Percentiles rank a stretch among this genome's conserved stretches.
Evolutionary conservation across 2,113 vertebrate species (phyloP).

Genomic region (Clarias batrachus): DNA sequence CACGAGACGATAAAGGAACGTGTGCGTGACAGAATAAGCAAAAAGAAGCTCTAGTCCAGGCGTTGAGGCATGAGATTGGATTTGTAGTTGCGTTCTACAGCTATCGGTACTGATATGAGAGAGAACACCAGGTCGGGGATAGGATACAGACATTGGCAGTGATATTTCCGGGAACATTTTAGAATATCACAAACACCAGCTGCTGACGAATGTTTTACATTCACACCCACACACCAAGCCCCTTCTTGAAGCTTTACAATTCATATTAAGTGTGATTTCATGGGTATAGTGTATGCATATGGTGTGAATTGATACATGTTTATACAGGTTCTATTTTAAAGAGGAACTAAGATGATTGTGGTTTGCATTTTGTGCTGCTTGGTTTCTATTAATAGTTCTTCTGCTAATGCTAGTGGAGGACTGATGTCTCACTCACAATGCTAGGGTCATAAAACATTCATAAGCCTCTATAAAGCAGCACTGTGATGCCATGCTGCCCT

Average conservation of each 20-base stretch:
- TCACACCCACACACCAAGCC: constrained; percentile 3
- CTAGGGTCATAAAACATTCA: constrained; percentile 49
- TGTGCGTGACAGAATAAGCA: constrained; percentile 39
- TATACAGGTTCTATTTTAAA: no score
- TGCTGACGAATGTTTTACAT: constrained; percentile 24
- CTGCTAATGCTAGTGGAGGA: constrained; percentile 53
- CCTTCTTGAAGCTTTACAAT: not conserved
- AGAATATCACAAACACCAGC: constrained; percentile 44
- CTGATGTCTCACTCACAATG: constrained; percentile 52
- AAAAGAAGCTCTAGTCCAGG: constrained; percentile 46
- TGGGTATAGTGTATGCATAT: not conserved
- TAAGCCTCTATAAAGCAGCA: constrained; percentile 30
- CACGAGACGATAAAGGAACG: constrained; percentile 45
- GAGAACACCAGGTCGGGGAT: constrained; percentile 23
- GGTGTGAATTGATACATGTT: not conserved
- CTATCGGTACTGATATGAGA: constrained; percentile 45
- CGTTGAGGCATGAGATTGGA: constrained; percentile 50
- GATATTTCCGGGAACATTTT: constrained; percentile 36
- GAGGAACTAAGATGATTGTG: not conserved
- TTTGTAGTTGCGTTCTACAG: constrained; percentile 51
- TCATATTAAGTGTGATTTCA: not conserved
- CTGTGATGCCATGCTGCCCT: not conserved
- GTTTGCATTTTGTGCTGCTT: constrained; percentile 21
- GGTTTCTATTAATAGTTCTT: constrained; percentile 9
- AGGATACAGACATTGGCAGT: constrained; percentile 25